Conservation (phyloP, 1,140 invertebrate genomes). For the Cydia fagiglandana region DNA sequence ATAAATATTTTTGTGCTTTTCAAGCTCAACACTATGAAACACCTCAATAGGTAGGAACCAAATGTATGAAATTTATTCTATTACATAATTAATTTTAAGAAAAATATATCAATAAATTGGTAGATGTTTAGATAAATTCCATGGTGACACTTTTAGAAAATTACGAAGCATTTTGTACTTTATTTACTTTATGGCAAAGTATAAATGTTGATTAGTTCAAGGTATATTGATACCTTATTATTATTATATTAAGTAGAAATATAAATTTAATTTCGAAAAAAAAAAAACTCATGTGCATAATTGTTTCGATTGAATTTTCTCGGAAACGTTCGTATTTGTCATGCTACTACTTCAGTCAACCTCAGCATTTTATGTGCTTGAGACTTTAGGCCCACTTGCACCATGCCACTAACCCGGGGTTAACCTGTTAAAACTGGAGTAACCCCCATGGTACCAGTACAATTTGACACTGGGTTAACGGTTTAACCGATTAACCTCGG, state of each 20-base stretch:
- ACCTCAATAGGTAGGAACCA: conserved; percentile 7
- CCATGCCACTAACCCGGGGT: too few relatives aligned
- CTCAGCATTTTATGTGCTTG: too few relatives aligned
- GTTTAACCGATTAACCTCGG: too few relatives aligned
- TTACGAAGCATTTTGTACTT: conserved; percentile 12
- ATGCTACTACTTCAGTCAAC: too few relatives aligned
- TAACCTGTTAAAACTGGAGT: too few relatives aligned
- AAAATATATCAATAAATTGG: conserved; percentile 27
- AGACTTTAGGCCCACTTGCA: too few relatives aligned
- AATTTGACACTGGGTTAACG: too few relatives aligned
- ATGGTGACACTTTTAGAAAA: conserved; percentile 4
- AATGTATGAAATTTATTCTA: conserved; percentile 16
- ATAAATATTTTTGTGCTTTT: too few relatives aligned
- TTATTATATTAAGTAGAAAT: neutral
- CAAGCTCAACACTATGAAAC: conserved; percentile 12
- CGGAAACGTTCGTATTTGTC: too few relatives aligned
- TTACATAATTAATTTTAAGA: conserved; percentile 32
- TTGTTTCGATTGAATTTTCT: too few relatives aligned
- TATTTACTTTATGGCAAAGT: neutral
- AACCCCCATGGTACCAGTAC: too few relatives aligned
- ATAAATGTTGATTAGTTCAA: neutral
- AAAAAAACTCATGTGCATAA: neutral
- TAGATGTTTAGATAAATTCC: conserved; percentile 4
- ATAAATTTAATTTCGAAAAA: neutral
- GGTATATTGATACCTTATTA: neutral